These are phyloP conservation scores for Nyctalus aviator DNA, from an alignment of 2,797 vertebrate species.

Conservation along the genomic window DNA sequence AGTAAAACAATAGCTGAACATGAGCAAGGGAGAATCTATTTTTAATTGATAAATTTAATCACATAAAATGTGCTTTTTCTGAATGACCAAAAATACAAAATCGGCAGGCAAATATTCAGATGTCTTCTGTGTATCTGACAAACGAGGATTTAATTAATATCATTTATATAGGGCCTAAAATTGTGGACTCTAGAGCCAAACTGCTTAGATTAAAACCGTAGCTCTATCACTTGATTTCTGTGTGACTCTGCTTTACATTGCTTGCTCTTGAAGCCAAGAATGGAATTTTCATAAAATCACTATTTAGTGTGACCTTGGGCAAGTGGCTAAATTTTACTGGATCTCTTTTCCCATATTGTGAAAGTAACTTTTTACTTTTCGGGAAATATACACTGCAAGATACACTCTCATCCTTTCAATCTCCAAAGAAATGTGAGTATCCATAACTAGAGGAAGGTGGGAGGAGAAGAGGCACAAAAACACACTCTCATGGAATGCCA, in stretches of 20 bases:
- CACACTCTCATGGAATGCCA: not conserved
- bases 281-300: not conserved
- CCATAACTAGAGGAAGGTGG: not conserved
- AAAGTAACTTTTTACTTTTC: constrained; percentile 24
- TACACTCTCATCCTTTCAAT: not conserved
- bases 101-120: constrained; percentile 2
- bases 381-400: not conserved
- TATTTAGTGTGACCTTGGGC: not conserved
- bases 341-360: not conserved
- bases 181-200: not conserved
- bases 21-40: not conserved
- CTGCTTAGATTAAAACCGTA: not conserved
- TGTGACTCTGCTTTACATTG: not conserved
- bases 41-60: not conserved
- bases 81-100: not conserved
- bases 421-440: not conserved
- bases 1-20: constrained; percentile 7
- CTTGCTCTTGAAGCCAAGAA: constrained; percentile 19
- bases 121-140: constrained; percentile 6
- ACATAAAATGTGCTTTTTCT: constrained; percentile 7
- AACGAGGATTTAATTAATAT: not conserved
- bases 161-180: not conserved
- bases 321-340: not conserved
- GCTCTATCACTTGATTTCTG: not conserved
- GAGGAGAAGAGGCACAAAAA: not conserved